phyloP scores from a whole-genome alignment of 1,140 invertebrate species.

The Lordiphosa mommai region DNA sequence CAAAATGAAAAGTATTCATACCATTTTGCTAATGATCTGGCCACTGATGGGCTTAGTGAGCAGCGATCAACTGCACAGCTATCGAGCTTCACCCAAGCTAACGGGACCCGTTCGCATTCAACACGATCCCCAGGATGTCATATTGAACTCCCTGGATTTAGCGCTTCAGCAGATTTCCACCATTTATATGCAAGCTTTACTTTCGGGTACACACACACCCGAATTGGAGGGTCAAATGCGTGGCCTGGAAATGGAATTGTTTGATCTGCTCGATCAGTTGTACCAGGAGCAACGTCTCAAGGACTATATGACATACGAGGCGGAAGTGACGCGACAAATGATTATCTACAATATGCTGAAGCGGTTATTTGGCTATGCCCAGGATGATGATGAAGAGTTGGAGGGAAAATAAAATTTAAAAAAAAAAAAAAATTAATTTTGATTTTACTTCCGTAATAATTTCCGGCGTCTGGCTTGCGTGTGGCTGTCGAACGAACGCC shows the following conservation, averaged over 20 bases:
- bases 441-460: constrained; percentile 60
- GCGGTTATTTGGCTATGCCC: constrained; percentile 64
- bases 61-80: neutral
- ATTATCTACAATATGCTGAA: constrained; percentile 74
- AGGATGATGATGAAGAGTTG: constrained; percentile 25
- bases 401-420: constrained; percentile 10
- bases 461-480: constrained; percentile 65
- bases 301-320: constrained; percentile 73
- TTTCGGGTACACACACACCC: constrained; percentile 60
- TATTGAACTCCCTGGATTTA: constrained; percentile 48
- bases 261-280: constrained; percentile 59
- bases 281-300: constrained; percentile 60
- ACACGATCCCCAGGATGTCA: constrained; percentile 35
- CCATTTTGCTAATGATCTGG: neutral
- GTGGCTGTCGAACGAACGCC: constrained; percentile 64
- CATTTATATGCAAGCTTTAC: constrained; percentile 66
- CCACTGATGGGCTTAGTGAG: constrained; percentile 16
- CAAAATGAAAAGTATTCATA: neutral
- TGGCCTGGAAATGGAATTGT: constrained; percentile 57
- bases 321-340: constrained; percentile 75
- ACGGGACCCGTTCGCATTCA: constrained; percentile 36
- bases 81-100: constrained; percentile 46
- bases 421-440: constrained; percentile 20
- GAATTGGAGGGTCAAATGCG: constrained; percentile 55
- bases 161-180: constrained; percentile 55